These are phyloP conservation scores for Dimorphilus gyrociliatus DNA, from an alignment of 2,888 invertebrate genomes.

Conservation along the genomic window DNA sequence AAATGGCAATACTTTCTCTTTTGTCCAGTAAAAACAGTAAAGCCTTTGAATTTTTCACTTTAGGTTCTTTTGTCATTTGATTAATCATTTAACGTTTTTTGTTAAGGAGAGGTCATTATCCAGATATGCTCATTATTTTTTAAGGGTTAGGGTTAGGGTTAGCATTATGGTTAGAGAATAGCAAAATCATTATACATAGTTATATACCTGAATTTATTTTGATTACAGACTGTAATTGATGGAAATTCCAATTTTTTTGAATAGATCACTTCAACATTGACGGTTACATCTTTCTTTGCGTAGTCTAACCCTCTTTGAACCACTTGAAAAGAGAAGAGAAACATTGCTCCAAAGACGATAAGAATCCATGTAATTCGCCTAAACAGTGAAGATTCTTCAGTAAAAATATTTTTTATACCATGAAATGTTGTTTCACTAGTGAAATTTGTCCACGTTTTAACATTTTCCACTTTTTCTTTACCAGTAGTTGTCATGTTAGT, in stretches of 20 bases:
- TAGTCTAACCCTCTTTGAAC: slow-evolving; percentile 5
- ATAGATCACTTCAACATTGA: slow-evolving; percentile 10
- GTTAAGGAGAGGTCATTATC: too few species aligned
- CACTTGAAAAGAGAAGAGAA: slow-evolving; percentile 8
- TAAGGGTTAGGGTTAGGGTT: too few species aligned
- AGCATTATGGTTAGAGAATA: too few species aligned
- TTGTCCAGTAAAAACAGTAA: too few species aligned
- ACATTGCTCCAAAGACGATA: slow-evolving; percentile 6
- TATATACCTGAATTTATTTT: slow-evolving; percentile 9
- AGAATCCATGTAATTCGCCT: slow-evolving; percentile 8
- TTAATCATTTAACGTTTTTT: too few species aligned
- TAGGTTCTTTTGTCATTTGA: too few species aligned
- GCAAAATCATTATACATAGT: too few species aligned
- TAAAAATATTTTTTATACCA: slow-evolving; percentile 10
- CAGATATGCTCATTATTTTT: too few species aligned
- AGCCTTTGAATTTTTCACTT: too few species aligned
- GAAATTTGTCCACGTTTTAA: slow-evolving; percentile 7
- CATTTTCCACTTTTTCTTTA: slow-evolving; percentile 1
- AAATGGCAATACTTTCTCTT: too few species aligned
- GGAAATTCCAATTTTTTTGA: slow-evolving; percentile 7
- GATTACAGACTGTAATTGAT: slow-evolving; percentile 11
- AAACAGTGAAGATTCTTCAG: neutral
- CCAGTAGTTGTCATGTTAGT: neutral
- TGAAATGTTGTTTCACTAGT: slow-evolving; percentile 9
- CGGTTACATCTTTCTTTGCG: slow-evolving; percentile 6